Conservation (phyloP, 2,113 vertebrate genomes). For the Baryphthengus martii region DNA sequence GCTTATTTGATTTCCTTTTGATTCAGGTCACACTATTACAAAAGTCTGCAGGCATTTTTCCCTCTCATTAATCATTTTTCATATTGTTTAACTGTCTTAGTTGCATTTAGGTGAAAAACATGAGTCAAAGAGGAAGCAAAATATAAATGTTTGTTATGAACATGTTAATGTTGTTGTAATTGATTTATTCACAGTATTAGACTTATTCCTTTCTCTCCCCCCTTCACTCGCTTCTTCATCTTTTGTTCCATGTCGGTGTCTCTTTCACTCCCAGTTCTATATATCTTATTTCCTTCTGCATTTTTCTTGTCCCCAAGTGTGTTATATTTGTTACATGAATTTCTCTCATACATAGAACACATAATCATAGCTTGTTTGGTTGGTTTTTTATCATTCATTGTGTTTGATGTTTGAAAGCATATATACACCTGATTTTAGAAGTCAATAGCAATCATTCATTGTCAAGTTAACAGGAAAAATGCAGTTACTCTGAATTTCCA, state of each 20-base stretch:
- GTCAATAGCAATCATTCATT: background rate
- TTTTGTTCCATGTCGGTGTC: background rate
- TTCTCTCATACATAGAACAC: background rate
- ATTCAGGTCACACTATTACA: background rate
- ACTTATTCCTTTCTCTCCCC: background rate
- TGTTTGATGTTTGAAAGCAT: background rate
- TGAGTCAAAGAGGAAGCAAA: background rate
- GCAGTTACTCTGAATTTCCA: background rate
- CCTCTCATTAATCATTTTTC: background rate
- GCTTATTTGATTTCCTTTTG: background rate
- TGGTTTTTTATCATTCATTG: background rate
- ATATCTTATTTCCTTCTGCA: background rate
- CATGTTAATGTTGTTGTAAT: background rate
- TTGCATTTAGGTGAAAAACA: background rate
- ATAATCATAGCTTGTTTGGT: background rate
- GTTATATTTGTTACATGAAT: background rate
- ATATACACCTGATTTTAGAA: background rate
- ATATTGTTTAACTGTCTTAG: background rate
- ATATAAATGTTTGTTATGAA: background rate
- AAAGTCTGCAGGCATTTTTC: background rate
- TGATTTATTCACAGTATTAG: background rate
- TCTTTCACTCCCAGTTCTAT: background rate
- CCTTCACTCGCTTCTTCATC: no score
- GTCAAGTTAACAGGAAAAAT: background rate
- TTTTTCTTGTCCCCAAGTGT: background rate